Evolutionary conservation across 2,888 invertebrate species (phyloP), one percentile per base, ranked within the genome.

Genomic region (Melanotus villosus): DNA sequence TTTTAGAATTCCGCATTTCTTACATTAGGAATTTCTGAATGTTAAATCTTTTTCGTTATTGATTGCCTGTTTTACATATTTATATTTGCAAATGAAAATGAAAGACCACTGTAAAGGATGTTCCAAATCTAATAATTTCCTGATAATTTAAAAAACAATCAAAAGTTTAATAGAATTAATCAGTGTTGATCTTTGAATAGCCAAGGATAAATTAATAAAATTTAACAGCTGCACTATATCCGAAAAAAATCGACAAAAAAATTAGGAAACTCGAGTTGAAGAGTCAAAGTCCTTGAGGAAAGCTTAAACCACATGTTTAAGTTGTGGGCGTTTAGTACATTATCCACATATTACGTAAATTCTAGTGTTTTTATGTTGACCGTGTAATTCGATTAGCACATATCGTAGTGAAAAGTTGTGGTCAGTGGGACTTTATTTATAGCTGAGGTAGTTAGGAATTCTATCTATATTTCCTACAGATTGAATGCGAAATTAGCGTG

Each of bases 371-470:
- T 45, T n/a, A 2, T 10, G 21, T 12, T 45, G 45, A 21, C 45
- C 45, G 10, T 21, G 45, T 41, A 41, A 45, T 19, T 45, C 16
- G 45, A 45, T 45, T 45, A 45, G 21, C 45, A 45, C 45, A 45
- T 45, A 14, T 21, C 10, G 45, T 21, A 45, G 45, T 18, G 45
- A 21, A 21, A 45, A 45, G 21, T 21, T 21, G 9, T 12, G 23
- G 47, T 47, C 12, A 23, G 47, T 23, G 19, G 47, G 47, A 23
- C n/a, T 47, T 47, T 47, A 47, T 47, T 47, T 47, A 47, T 47
- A 47, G 23, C 47, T 12, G 7, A n/a, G 2, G 4, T n/a, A 23
- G 19, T 47, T 47, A 47, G 6, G 23, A 21, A 47, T 47, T 47
- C 47, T 12, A 12, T 47, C 47, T 14, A 41, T 3, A 41, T 47